Evolutionary conservation across 2,797 vertebrate species (phyloP).

Genomic region (Enteromius argenteus): DNA sequence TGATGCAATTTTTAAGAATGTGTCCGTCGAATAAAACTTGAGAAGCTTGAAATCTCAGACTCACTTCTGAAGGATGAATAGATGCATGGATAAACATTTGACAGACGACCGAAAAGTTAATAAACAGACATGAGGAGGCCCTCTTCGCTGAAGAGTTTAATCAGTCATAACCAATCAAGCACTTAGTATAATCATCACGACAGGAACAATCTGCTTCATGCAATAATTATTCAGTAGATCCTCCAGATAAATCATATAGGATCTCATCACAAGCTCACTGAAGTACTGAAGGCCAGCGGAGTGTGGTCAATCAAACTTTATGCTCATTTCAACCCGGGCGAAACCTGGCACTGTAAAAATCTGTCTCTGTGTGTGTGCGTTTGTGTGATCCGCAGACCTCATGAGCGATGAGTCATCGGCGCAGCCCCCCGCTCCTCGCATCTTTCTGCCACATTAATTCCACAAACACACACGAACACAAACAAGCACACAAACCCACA

Average conservation of each 20-base stretch:
- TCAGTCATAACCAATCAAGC: neutral
- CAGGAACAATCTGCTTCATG: neutral
- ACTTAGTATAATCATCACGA: neutral
- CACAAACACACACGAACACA: slow-evolving; percentile 50
- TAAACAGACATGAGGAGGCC: slow-evolving; percentile 14
- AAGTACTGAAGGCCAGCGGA: neutral
- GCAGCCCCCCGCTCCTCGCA: slow-evolving; percentile 38
- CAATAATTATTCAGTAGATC: neutral
- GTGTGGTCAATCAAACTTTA: slow-evolving; percentile 34
- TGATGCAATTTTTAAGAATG: neutral
- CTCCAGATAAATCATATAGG: slow-evolving; percentile 16
- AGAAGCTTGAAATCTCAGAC: neutral
- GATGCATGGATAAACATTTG: slow-evolving; percentile 8
- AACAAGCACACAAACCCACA: slow-evolving; percentile 42
- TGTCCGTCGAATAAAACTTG: neutral
- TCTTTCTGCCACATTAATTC: slow-evolving; percentile 59
- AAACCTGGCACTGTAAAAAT: slow-evolving; percentile 38
- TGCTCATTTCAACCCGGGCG: neutral
- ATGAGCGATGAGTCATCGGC: slow-evolving; percentile 58
- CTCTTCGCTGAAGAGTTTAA: neutral
- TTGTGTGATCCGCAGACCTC: slow-evolving; percentile 52
- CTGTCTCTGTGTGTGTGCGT: slow-evolving; percentile 27
- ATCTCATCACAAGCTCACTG: slow-evolving; percentile 3
- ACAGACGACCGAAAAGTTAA: slow-evolving; percentile 10
- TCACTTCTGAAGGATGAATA: slow-evolving; percentile 11